phyloP scores from a whole-genome alignment of 2,888 invertebrate genomes.

The Eumerus sabulonum region DNA sequence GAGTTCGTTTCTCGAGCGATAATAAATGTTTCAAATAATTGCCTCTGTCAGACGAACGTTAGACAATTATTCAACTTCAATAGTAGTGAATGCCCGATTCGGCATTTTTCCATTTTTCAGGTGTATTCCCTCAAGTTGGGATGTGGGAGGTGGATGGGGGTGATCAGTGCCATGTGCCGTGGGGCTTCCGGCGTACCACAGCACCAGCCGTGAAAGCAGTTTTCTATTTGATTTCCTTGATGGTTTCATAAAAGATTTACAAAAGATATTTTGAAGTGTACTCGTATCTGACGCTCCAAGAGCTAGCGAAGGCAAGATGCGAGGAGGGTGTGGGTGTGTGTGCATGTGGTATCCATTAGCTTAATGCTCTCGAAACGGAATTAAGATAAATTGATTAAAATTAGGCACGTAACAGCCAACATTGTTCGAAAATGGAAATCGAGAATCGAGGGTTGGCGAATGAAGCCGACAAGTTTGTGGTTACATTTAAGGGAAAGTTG shows the following conservation, averaged over 20 bases:
- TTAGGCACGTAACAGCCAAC: conserved; percentile 69
- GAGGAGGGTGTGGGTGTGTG: conserved; percentile 4
- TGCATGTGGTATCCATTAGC: conserved; percentile 74
- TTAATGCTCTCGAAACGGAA: conserved; percentile 77
- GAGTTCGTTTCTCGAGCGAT: conserved; percentile 8
- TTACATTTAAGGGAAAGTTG: conserved; percentile 23
- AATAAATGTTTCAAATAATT: conserved; percentile 66
- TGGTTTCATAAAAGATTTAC: conserved; percentile 68
- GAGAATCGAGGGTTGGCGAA: conserved; percentile 33
- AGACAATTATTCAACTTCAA: conserved; percentile 67
- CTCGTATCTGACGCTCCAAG: conserved; percentile 13
- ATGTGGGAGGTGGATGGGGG: conserved; percentile 5
- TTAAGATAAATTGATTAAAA: conserved; percentile 78
- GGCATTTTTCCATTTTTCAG: conserved; percentile 64
- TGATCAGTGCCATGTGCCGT: too few relatives aligned
- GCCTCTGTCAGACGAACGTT: conserved; percentile 60
- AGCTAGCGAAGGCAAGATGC: background rate
- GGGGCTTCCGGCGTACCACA: too few relatives aligned
- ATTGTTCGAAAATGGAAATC: conserved; percentile 63
- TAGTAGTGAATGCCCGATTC: conserved; percentile 31
- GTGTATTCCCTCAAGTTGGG: conserved; percentile 58
- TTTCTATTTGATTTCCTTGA: conserved; percentile 57
- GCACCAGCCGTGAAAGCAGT: background rate
- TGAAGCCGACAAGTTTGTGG: conserved; percentile 39
- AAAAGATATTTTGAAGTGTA: conserved; percentile 16